phyloP scores from a whole-genome alignment of 2,797 vertebrate genomes.

The Heliangelus exortis region DNA sequence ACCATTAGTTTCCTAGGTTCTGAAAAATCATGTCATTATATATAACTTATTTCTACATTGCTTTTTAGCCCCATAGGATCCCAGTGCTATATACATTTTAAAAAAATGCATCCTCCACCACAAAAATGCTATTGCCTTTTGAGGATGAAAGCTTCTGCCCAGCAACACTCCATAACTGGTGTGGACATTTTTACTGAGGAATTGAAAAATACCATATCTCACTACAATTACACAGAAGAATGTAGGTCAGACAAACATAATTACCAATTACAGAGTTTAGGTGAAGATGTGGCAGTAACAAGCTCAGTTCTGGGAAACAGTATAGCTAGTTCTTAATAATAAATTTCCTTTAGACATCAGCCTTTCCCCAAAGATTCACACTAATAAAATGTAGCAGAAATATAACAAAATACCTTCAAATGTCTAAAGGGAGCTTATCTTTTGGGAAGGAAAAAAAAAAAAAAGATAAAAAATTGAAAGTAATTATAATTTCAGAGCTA shows the following conservation, averaged over 20 bases:
- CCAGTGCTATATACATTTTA: not conserved
- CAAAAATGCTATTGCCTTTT: slow-evolving; percentile 33
- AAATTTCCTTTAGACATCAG: slow-evolving; percentile 60
- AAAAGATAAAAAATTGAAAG: slow-evolving; percentile 7
- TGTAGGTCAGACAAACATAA: slow-evolving; percentile 68
- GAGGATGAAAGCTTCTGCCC: slow-evolving; percentile 39
- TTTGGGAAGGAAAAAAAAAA: not conserved
- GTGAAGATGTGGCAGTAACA: slow-evolving; percentile 43
- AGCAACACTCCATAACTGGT: slow-evolving; percentile 26
- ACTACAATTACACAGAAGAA: slow-evolving; percentile 49
- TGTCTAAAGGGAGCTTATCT: not conserved
- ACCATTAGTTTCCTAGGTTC: slow-evolving; percentile 69
- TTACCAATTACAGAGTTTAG: slow-evolving; percentile 59
- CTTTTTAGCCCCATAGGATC: slow-evolving; percentile 46
- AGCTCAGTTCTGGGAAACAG: slow-evolving; percentile 48
- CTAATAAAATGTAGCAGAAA: slow-evolving; percentile 42
- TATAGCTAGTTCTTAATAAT: slow-evolving; percentile 53
- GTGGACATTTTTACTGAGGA: slow-evolving; percentile 34
- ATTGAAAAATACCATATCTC: slow-evolving; percentile 50
- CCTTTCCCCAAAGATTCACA: slow-evolving; percentile 54
- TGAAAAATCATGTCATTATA: slow-evolving; percentile 70
- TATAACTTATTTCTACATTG: slow-evolving; percentile 47
- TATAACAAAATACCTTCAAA: slow-evolving; percentile 41
- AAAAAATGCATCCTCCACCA: not conserved
- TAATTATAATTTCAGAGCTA: slow-evolving; percentile 31